Percentiles rank a stretch among this genome's conserved stretches.
Conservation (phyloP, 2,797 vertebrate species). For the Carcharodon carcharias region DNA sequence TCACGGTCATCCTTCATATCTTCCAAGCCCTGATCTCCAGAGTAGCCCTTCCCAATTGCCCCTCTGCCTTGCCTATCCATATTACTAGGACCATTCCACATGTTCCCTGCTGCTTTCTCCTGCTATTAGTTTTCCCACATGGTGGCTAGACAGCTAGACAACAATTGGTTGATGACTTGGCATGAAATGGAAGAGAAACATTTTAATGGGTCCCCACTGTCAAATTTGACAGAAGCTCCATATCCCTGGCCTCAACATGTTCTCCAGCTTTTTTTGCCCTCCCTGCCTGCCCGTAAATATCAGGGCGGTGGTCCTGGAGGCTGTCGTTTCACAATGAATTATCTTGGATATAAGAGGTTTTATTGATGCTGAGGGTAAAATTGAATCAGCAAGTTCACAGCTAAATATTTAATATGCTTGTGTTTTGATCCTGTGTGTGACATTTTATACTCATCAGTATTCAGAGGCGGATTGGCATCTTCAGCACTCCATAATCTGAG, state of each 20-base stretch:
- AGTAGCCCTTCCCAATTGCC: no score
- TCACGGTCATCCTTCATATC: not conserved
- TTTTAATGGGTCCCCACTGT: not conserved
- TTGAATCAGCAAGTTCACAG: not conserved
- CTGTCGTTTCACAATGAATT: not conserved
- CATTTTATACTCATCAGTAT: not conserved
- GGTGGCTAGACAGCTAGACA: no score
- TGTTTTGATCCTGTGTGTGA: not conserved
- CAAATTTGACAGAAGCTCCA: not conserved
- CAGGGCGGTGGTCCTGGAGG: not conserved
- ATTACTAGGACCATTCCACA: no score
- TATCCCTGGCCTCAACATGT: not conserved
- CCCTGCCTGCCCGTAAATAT: not conserved
- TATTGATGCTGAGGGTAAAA: not conserved
- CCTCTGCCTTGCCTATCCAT: no score
- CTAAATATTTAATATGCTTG: not conserved
- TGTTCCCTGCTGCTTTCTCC: no score
- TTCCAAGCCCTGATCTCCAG: not conserved
- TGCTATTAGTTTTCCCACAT: no score
- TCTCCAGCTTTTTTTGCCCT: not conserved
- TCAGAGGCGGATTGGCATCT: not conserved
- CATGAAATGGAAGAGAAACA: not conserved
- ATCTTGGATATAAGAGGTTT: not conserved
- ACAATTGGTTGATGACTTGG: no score
- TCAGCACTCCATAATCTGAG: not conserved